Percentiles rank a stretch among this genome's conserved stretches.
These are phyloP conservation scores for Charanyca ferruginea DNA, from an alignment of 2,888 invertebrate genomes.

Conservation along the genomic window DNA sequence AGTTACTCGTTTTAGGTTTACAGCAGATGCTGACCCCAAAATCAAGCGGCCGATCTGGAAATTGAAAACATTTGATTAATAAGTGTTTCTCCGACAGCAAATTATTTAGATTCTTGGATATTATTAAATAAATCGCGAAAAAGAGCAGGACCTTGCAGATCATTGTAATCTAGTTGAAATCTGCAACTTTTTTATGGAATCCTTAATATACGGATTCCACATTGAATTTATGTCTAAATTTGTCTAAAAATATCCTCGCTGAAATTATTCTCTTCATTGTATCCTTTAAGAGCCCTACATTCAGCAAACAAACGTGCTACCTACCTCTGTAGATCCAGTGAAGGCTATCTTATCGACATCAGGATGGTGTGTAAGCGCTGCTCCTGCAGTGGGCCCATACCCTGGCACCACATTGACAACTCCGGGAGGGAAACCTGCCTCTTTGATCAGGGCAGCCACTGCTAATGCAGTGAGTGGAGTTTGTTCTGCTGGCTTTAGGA, in stretches of 20 bases:
- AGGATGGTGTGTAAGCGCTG: conserved; percentile 93
- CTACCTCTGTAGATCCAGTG: conserved; percentile 87
- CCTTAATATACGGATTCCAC: too few species aligned
- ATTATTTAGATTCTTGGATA: too few species aligned
- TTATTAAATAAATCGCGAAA: too few species aligned
- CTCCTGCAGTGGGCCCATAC: conserved; percentile 95
- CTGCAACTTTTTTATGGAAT: too few species aligned
- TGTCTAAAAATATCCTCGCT: too few species aligned
- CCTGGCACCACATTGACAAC: conserved; percentile 98
- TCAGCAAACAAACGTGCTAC: background rate
- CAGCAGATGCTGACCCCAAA: conserved; percentile 93
- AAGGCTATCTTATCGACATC: conserved; percentile 97
- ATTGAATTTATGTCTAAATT: too few species aligned
- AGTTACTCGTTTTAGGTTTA: conserved; percentile 95
- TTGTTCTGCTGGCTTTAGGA: conserved; percentile 98
- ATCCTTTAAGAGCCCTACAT: too few species aligned
- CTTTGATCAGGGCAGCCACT: conserved; percentile 95
- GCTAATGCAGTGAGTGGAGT: conserved; percentile 98
- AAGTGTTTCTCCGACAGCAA: background rate
- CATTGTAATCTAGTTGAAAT: too few species aligned
- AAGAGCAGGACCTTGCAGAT: too few species aligned
- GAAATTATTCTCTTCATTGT: too few species aligned
- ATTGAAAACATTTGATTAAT: background rate
- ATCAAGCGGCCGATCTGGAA: conserved; percentile 90
- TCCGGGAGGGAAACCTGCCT: conserved; percentile 98